phyloP scores from a whole-genome alignment of 2,113 vertebrate species.

The Notarius quadriscutis region DNA sequence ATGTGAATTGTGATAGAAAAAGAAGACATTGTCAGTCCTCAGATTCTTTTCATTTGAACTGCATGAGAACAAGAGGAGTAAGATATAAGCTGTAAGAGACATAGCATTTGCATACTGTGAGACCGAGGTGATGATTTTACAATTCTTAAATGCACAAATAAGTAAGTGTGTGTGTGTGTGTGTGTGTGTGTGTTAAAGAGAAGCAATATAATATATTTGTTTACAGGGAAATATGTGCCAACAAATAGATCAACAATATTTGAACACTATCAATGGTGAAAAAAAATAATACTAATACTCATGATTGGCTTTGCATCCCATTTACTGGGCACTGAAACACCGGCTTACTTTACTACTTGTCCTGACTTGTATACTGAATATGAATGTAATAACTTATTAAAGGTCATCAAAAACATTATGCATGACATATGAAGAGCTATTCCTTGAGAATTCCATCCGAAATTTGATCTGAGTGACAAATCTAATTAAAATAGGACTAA shows the following conservation, averaged over 20 bases:
- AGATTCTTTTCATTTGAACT: slow-evolving; percentile 3
- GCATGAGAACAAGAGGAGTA: neutral
- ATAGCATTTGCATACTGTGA: neutral
- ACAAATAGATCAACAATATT: neutral
- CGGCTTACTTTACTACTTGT: neutral
- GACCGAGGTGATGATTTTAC: neutral
- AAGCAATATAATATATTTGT: neutral
- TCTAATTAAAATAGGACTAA: slow-evolving; percentile 33
- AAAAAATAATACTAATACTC: neutral
- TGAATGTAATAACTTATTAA: slow-evolving; percentile 9
- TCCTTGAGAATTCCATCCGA: slow-evolving; percentile 11
- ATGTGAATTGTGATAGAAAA: neutral
- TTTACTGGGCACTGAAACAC: slow-evolving; percentile 29
- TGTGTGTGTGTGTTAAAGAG: neutral
- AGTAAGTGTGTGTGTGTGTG: neutral
- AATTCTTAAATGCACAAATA: neutral
- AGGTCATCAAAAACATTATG: slow-evolving; percentile 31
- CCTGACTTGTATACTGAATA: neutral
- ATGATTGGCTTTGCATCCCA: neutral
- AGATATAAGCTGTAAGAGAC: neutral
- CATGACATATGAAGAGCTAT: slow-evolving; percentile 36
- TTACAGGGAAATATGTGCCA: neutral
- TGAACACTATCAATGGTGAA: neutral
- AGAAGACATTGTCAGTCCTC: slow-evolving; percentile 26
- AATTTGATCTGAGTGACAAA: slow-evolving; percentile 24